phyloP scores from a whole-genome alignment of 2,797 vertebrate genomes.

The Babyrousa celebensis region DNA sequence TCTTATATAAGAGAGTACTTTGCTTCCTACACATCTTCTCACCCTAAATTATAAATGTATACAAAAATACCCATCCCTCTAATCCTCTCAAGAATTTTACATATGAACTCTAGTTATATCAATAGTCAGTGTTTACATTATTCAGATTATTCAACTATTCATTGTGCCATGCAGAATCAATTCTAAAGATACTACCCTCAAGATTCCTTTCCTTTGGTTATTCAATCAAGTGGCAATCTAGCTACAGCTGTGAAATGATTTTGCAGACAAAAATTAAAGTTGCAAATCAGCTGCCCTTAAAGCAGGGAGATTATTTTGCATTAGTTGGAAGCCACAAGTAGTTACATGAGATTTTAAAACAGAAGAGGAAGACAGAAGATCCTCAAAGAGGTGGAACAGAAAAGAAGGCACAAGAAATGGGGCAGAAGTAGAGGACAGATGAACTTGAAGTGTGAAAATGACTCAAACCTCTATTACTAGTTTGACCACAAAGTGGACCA shows the following conservation, averaged over 20 bases:
- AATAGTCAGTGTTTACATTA: background rate
- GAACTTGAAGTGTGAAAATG: background rate
- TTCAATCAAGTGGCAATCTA: background rate
- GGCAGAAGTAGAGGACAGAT: background rate
- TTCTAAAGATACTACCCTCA: background rate
- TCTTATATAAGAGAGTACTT: background rate
- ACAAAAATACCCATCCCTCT: background rate
- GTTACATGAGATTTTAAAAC: background rate
- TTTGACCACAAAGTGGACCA: background rate
- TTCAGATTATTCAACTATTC: background rate
- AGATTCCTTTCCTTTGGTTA: background rate
- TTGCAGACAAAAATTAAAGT: slow-evolving; percentile 4
- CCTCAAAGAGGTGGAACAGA: background rate
- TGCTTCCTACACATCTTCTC: background rate
- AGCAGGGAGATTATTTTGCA: background rate
- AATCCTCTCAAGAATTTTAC: background rate
- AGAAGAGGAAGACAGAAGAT: background rate
- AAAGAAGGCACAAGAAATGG: background rate
- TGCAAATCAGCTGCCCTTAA: slow-evolving; percentile 21
- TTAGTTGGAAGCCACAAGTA: background rate
- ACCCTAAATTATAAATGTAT: background rate
- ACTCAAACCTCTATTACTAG: background rate
- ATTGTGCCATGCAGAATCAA: background rate
- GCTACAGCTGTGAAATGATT: background rate
- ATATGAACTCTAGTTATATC: background rate